Evolutionary conservation across 2,888 invertebrate species (phyloP).

Genomic region (Hesperia comma): DNA sequence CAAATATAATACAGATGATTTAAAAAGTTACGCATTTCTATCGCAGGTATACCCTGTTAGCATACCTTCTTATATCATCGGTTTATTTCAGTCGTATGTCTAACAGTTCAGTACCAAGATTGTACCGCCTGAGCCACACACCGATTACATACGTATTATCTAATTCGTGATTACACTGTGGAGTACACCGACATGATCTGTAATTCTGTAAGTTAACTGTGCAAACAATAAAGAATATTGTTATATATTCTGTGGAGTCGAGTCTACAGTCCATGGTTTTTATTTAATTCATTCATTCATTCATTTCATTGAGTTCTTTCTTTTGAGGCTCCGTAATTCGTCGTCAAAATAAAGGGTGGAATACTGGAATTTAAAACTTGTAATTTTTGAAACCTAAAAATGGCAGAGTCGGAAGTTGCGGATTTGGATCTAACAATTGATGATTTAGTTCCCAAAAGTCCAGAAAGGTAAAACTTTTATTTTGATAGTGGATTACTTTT

Average conservation of each 20-base stretch:
- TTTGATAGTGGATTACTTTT: conserved; percentile 12
- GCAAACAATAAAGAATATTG: no score
- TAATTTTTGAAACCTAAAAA: conserved; percentile 51
- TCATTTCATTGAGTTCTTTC: conserved; percentile 29
- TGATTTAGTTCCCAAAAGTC: conserved; percentile 79
- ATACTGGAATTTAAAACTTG: conserved; percentile 47
- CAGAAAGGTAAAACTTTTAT: conserved; percentile 68
- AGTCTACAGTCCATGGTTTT: not conserved
- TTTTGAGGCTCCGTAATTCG: conserved; percentile 60
- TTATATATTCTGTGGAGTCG: not conserved
- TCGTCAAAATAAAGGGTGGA: conserved; percentile 65
- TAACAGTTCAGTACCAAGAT: no score
- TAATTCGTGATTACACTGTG: no score
- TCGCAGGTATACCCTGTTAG: no score
- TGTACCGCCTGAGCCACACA: no score
- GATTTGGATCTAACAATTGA: conserved; percentile 77
- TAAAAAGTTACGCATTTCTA: no score
- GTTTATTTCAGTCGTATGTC: no score
- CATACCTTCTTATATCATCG: no score
- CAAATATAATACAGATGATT: no score
- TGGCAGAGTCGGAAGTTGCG: conserved; percentile 77
- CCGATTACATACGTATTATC: no score
- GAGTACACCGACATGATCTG: no score
- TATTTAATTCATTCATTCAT: conserved; percentile 30
- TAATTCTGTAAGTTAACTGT: no score